Evolutionary conservation across 2,888 invertebrate species (phyloP).

Genomic region (Tetropium fuscum): DNA sequence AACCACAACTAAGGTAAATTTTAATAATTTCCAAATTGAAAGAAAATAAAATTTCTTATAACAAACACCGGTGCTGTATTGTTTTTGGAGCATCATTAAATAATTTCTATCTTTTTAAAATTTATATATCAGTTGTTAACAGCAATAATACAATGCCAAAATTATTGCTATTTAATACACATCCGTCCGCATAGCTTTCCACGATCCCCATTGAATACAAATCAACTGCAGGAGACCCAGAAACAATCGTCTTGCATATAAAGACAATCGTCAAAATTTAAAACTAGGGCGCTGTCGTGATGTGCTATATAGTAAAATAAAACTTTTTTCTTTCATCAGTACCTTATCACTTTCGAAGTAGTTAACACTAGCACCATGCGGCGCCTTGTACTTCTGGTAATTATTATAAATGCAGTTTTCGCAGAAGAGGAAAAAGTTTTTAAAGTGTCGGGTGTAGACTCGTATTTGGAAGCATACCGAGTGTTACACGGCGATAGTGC

Average conservation of each 20-base stretch:
- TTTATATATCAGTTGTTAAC: too few species aligned
- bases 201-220: slow-evolving; percentile 11
- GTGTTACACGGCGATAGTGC: slow-evolving; percentile 70
- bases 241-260: slow-evolving; percentile 19
- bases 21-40: too few species aligned
- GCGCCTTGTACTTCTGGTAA: background rate
- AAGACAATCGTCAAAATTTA: slow-evolving; percentile 19
- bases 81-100: too few species aligned
- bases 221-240: slow-evolving; percentile 4
- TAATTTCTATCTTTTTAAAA: too few species aligned
- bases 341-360: background rate
- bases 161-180: slow-evolving; percentile 10
- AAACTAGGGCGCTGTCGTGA: slow-evolving; percentile 14
- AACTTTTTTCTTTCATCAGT: slow-evolving; percentile 9
- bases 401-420: background rate
- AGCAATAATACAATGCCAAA: slow-evolving; percentile 6
- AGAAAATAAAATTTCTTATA: too few species aligned
- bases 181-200: slow-evolving; percentile 21
- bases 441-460: slow-evolving; percentile 62
- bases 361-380: slow-evolving; percentile 1
- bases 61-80: too few species aligned
- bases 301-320: slow-evolving; percentile 9
- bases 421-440: slow-evolving; percentile 20
- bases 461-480: slow-evolving; percentile 75
- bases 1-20: too few species aligned